Base-by-base conservation (phyloP, 2,888 invertebrate species). In the Latheticus oryzae region DNA sequence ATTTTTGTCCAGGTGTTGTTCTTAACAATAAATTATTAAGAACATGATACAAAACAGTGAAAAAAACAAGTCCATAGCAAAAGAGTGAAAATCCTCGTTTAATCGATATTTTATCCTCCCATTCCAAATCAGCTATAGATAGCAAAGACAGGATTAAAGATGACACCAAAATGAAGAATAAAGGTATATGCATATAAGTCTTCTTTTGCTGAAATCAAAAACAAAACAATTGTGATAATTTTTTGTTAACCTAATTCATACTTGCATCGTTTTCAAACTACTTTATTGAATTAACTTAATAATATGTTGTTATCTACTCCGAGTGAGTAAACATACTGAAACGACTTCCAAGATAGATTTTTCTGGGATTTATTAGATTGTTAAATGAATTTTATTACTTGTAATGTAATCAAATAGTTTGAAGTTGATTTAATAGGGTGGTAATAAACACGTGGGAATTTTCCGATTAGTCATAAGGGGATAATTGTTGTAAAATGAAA, bases 31-130 rank as follows among this genome's bases (percentile, higher is more conserved):
- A 76, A 67, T 84, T 81, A 74, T 87, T 87, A 55, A 86, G 79
- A 67, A 86, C 81, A 73, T 87, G 85, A 74, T 86, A 89, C 60
- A 88, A 73, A 11, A 85, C 84, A 58, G 86, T 82, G 76, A 89
- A 89, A 75, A 88, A 89, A 43, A 87, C 81, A 68, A 87, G 80
- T 12, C 89, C 89, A 56, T 87, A 76, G 1, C 82, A 76, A 2
- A 87, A 87, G 3, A 89, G 79, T 64, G 83, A 81, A 2, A 82
- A 70, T 11, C 88, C 89, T 12, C 85, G 83, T 50, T 80, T 81
- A 40, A 83, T 70, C 3, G 87, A 83, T 53, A 89, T 85, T 63
- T 85, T 85, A 76, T 82, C 82, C 59, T 79, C 78, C 69, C 78
- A 76, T 53, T 74, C 73, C 28, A 86, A 78, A 50, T 73, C 65